phyloP scores from a whole-genome alignment of 2,888 invertebrate species.

The Shargacucullia verbasci region DNA sequence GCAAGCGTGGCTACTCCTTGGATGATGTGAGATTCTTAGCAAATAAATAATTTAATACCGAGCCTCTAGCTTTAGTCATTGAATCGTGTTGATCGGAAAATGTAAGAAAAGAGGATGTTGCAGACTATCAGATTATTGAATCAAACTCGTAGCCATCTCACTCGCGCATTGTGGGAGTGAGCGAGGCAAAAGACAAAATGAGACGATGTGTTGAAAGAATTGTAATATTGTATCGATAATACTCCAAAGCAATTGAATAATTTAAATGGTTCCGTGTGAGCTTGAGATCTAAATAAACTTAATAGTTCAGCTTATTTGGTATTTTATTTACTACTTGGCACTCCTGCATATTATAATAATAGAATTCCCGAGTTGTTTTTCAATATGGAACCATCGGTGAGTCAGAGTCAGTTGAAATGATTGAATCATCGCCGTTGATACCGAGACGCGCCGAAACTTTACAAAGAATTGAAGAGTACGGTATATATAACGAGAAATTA shows the following conservation, averaged over 20 bases:
- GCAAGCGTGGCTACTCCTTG: slow-evolving; percentile 65
- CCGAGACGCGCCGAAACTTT: slow-evolving; percentile 21
- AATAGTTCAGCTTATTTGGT: slow-evolving; percentile 53
- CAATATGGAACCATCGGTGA: slow-evolving; percentile 49
- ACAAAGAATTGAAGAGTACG: slow-evolving; percentile 20
- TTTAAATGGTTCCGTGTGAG: slow-evolving; percentile 49
- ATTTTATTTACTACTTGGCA: slow-evolving; percentile 54
- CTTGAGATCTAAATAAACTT: slow-evolving; percentile 55
- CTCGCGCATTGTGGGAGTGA: slow-evolving; percentile 58
- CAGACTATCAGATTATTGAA: slow-evolving; percentile 68
- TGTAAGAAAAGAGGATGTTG: slow-evolving; percentile 60
- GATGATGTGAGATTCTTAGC: slow-evolving; percentile 76
- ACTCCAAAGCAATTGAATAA: slow-evolving; percentile 53
- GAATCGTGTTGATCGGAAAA: slow-evolving; percentile 56
- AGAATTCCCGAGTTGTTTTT: slow-evolving; percentile 54
- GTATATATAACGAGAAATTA: slow-evolving; percentile 18
- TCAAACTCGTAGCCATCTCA: slow-evolving; percentile 57
- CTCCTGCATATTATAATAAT: slow-evolving; percentile 50
- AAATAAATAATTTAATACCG: slow-evolving; percentile 72
- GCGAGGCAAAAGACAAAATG: slow-evolving; percentile 50
- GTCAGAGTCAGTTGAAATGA: slow-evolving; percentile 54
- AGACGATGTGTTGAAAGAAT: slow-evolving; percentile 53
- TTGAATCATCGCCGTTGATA: slow-evolving; percentile 50
- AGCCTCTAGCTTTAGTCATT: slow-evolving; percentile 66
- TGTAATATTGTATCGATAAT: slow-evolving; percentile 55